Base-by-base conservation (phyloP, 2,888 invertebrate species). In the Spodoptera exigua region DNA sequence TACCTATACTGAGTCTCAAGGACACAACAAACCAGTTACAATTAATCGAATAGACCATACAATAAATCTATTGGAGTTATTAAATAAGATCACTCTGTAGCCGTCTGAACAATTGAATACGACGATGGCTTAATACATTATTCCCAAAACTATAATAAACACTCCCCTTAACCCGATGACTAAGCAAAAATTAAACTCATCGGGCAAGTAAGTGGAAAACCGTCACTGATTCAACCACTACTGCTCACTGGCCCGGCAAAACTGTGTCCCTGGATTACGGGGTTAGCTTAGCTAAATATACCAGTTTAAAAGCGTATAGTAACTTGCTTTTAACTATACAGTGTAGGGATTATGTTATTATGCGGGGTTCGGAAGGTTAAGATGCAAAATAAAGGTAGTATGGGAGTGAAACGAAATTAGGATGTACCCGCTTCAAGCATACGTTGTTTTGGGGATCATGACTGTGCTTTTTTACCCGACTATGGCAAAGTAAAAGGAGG, bases 171-270 rank as follows among this genome's bases (percentile, higher is more conserved):
- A 40, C 64, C 52, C 48, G 58, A 49, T 66, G 74, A 64, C 57
- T 57, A 53, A 59, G 60, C 67, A 70, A 70, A 74, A 76, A 67
- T 57, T 44, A 62, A 74, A 59, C 66, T 55, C 60, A 61, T 52
- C 18, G 46, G 35, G 37, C 55, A 49, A 56, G 48, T 46, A 55
- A 74, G 53, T 47, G 14, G 48, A 43, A 52, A 64, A 51, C 53
- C 58, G 51, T 64, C 70, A 16, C 41, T 44, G 61, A 67, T 62
- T 66, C 61, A 62, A 59, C 60, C 32, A 41, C 36, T 35, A n/a
- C 16, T 44, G 39, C 46, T 63, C 76, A 78, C 44, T 80, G 79
- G 76, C 51, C 68, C 69, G 80, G 65, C 61, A 79, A 76, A 70
- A 73, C 71, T 60, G 57, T 68, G 70, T 60, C 65, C 58, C 57